A percentile compares a stretch with the other conserved stretches of the same genome.
These are phyloP conservation scores for Phalacrocorax carbo DNA, from an alignment of 2,113 vertebrate genomes.

Conservation along the genomic window DNA sequence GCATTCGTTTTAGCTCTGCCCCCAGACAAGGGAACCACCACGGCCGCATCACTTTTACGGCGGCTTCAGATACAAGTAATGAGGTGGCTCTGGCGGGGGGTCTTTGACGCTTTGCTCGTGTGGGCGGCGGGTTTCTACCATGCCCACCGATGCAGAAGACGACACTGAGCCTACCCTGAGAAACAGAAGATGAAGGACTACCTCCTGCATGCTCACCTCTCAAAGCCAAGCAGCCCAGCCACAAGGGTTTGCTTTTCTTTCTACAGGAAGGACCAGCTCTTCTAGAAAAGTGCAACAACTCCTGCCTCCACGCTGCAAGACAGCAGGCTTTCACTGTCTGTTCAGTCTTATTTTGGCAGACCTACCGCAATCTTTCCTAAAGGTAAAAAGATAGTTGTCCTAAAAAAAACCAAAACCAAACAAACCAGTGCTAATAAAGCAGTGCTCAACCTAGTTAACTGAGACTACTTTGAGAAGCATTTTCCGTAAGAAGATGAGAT, in stretches of 20 bases:
- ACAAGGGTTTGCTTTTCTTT: not conserved
- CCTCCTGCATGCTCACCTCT: not conserved
- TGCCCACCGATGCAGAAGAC: not conserved
- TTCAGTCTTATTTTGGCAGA: not conserved
- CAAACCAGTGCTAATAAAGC: not conserved
- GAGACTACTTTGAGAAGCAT: not conserved
- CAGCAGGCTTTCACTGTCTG: not conserved
- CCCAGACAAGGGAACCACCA: not conserved
- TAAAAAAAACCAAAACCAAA: not conserved
- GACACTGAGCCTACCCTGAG: not conserved
- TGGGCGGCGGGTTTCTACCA: not conserved
- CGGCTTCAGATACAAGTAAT: not conserved
- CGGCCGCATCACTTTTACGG: rapidly evolving
- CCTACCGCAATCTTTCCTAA: not conserved
- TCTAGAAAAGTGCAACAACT: not conserved
- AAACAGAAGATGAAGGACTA: not conserved
- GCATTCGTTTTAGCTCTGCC: not conserved
- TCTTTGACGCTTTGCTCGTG: not conserved
- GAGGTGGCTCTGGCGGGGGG: not conserved
- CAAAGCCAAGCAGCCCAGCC: not conserved
- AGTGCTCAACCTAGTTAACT: not conserved
- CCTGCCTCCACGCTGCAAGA: not conserved
- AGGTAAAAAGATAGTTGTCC: not conserved
- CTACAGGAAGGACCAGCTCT: not conserved
- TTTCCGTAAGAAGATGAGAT: not conserved